Evolutionary conservation across 2,888 invertebrate species (phyloP), one percentile per base, ranked within the genome.

Genomic region (Cenopis cana): DNA sequence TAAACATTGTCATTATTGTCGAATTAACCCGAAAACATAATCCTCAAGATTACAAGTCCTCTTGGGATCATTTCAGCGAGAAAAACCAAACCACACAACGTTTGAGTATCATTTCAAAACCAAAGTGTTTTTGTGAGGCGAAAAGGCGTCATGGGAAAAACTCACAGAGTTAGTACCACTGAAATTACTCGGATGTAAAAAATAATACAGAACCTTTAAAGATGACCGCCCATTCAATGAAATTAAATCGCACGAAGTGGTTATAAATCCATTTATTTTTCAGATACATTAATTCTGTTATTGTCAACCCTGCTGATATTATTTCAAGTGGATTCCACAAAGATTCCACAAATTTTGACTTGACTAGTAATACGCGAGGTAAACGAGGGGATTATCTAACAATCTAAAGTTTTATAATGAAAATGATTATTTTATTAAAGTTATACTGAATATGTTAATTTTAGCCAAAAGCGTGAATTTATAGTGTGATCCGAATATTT

Each of bases 81-180:
- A 68, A 68, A 69, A 72, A 72, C 59, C 64, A 54, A 55, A 71
- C 64, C 62, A 50, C 60, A 57, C 17, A 56, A 56, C 69, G 65
- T 74, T 65, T 55, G 61, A 66, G 68, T 74, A 74, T 72, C 71
- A 68, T 72, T 74, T 66, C 66, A 61, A 68, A 68, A 62, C 65
- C 57, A 52, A 66, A 56, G 24, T 14, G 14, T 12, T 68, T 69
- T 70, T 67, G 55, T 57, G 18, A n/a, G 33, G 29, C 66, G 69
- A 73, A 69, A 68, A 38, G 55, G 55, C 60, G 29, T 61, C 69
- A 67, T 74, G 69, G 73, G 69, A 74, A 74, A 73, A 73, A 73
- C 62, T 68, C 36, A 64, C 62, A 55, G 14, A 54, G 57, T 49
- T 54, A 68, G 54, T 65, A 71, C 66, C 72, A 49, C 73, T 68